Percentiles rank a stretch among this genome's conserved stretches.
Conservation (phyloP, 2,888 invertebrate species). For the Rotaria sp. region DNA sequence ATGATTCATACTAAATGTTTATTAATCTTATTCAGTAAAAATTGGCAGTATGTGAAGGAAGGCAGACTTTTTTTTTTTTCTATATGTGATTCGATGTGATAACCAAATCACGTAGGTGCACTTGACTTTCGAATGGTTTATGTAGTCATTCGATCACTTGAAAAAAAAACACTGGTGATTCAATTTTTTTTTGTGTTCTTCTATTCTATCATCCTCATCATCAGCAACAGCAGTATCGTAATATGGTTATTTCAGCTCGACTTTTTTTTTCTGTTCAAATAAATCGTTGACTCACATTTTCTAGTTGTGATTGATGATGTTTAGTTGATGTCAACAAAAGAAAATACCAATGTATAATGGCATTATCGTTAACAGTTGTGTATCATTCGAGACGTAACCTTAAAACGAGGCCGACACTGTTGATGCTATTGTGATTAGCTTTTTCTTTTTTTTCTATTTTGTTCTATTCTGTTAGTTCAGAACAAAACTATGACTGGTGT, state of each 20-base stretch:
- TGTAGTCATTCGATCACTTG: background rate
- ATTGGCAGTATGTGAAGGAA: too few species aligned
- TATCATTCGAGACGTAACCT: background rate
- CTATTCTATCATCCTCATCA: background rate
- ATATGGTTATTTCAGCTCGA: background rate
- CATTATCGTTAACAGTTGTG: background rate
- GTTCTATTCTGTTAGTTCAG: too few species aligned
- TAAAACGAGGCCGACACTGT: background rate
- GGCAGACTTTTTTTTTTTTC: too few species aligned
- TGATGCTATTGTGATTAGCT: background rate
- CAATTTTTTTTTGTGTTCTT: background rate
- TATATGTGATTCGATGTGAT: background rate
- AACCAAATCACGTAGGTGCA: background rate
- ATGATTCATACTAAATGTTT: background rate
- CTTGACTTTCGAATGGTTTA: constrained; percentile 10
- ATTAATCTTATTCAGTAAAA: too few species aligned
- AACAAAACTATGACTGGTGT: too few species aligned
- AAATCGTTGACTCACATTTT: background rate
- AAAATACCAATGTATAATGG: background rate
- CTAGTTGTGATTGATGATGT: background rate
- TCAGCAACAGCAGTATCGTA: background rate
- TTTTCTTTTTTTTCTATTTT: background rate
- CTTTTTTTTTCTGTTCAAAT: background rate
- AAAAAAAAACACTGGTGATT: background rate
- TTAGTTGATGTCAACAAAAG: background rate